Base-by-base conservation (phyloP, 2,888 invertebrate genomes). In the Lochmaea crataegi region DNA sequence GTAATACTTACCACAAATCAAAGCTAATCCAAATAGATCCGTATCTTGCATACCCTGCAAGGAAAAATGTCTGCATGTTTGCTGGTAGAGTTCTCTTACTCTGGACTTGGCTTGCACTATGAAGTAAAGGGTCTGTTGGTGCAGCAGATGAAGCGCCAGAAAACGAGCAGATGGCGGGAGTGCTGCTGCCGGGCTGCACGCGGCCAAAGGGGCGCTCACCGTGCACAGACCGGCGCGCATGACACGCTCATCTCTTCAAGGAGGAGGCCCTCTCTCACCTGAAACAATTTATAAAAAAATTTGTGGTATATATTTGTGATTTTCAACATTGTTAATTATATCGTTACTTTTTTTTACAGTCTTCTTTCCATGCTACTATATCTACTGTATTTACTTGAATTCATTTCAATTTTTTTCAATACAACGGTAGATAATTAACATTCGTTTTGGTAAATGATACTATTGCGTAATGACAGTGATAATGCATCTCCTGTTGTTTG, bases 1-100 rank as follows among this genome's bases (percentile, higher is more conserved):
- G 7, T 18, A 11, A n/a, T 14, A 89, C 92, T 91, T 87, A 95
- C 95, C 95, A 90, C 93, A 93, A 85, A 93, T 90, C 84, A 94
- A 90, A 83, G 95, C 94, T 86, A 96, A 89, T 84, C 95, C 95
- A 89, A 96, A 96, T 83, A 95, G 91, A 85, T 95, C 94, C 84
- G 92, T 92, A 88, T 95, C 95, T 88, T 92, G 91, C 91, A 95
- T 92, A 87, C 94, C 94, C 88, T 93, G 92, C 85, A 94, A 91
- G 84, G 92, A 92, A 83, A 95, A 92, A 88, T 95, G 93, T 77
- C 92, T 89, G 86, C 92, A 93, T 89, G 94, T 93, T 87, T 94
- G 92, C 82, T 92, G 90, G 86, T 94, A 94, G 80, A 96, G 91
- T 87, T 96, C 94, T 85, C 93, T 93, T 85, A 94, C 94, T 87